Conservation (phyloP, 2,888 invertebrate genomes). For the Eupsilia transversa region DNA sequence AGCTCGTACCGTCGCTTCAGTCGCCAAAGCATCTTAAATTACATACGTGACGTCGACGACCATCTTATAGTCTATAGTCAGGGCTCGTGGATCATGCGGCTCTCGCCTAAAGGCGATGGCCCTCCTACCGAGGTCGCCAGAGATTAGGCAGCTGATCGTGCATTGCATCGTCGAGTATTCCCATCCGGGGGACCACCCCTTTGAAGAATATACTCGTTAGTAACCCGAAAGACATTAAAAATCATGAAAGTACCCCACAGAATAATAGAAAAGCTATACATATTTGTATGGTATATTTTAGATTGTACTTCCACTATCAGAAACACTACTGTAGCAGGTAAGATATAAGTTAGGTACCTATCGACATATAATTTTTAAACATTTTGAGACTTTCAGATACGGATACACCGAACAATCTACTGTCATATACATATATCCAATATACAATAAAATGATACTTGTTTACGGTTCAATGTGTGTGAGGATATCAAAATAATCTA, state of each 20-base stretch:
- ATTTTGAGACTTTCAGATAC: not conserved
- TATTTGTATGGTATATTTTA: not conserved
- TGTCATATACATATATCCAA: not conserved
- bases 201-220: not conserved
- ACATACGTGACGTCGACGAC: not conserved
- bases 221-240: not conserved
- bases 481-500: conserved; percentile 6
- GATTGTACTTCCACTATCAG: not conserved
- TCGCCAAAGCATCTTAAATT: not conserved
- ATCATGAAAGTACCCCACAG: not conserved
- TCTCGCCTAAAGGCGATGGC: not conserved
- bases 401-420: not conserved
- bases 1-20: not conserved
- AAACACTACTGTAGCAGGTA: not conserved
- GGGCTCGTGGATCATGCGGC: not conserved
- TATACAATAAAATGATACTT: not conserved
- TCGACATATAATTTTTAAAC: not conserved
- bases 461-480: not conserved
- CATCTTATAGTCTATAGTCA: not conserved
- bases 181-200: too few relatives aligned
- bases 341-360: not conserved
- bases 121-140: not conserved
- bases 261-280: not conserved
- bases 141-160: not conserved
- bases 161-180: not conserved